A percentile compares a stretch with the other conserved stretches of the same genome.
Evolutionary conservation across 2,888 invertebrate genomes (phyloP).

Genomic region (Amorpha juglandis): DNA sequence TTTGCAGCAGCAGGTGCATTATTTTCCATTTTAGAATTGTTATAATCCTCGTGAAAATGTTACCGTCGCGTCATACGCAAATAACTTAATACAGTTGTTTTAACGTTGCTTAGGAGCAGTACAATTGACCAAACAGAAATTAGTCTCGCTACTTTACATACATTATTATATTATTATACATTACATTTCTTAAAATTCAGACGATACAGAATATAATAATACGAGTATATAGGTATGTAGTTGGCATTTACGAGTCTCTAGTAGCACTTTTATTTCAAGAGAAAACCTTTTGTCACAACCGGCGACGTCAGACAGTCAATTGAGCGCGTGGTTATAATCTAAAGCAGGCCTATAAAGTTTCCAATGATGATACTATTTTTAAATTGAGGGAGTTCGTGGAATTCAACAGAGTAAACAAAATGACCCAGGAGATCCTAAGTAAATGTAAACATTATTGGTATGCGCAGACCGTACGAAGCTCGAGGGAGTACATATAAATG

Average conservation of each 20-base stretch:
- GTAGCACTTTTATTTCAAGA: not conserved
- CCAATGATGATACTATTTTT: constrained; percentile 48
- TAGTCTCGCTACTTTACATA: no score
- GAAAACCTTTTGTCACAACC: not conserved
- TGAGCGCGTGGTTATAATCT: constrained; percentile 33
- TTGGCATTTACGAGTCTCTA: constrained; percentile 8
- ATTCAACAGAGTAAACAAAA: constrained; percentile 5
- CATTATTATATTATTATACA: no score
- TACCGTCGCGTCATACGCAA: not conserved
- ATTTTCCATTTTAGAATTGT: constrained; percentile 58
- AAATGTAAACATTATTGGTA: constrained; percentile 25
- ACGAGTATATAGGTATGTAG: no score
- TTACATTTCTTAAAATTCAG: no score
- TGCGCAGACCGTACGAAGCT: not conserved
- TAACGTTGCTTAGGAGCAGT: constrained; percentile 13
- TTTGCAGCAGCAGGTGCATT: constrained; percentile 53
- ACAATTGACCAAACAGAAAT: constrained; percentile 18
- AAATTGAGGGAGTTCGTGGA: not conserved
- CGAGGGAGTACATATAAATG: constrained; percentile 2
- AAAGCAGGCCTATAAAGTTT: constrained; percentile 59
- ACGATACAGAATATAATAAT: no score
- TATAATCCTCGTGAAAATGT: not conserved
- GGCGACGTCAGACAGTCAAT: not conserved
- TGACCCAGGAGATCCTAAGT: not conserved
- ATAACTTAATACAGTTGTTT: not conserved